A percentile compares a stretch with the other conserved stretches of the same genome.
These are phyloP conservation scores for Parazoanthus swiftii DNA, from an alignment of 92 coral and sea anemone species.

Conservation along the genomic window DNA sequence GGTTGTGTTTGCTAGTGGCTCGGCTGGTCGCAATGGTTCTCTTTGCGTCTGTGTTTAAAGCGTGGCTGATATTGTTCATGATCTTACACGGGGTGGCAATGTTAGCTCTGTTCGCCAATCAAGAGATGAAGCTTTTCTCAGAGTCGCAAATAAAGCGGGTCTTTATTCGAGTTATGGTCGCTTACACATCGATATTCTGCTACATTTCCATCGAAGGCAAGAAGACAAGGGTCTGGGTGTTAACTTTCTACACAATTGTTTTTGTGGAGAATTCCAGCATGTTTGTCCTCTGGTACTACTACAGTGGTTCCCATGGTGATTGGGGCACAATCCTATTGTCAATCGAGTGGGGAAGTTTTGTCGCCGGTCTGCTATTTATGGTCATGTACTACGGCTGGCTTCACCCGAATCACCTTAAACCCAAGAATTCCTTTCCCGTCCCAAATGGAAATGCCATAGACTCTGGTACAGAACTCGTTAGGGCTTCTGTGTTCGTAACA, in stretches of 20 bases:
- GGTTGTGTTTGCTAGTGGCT: constrained; percentile 47
- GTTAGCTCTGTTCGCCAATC: constrained; percentile 23
- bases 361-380: constrained; percentile 41
- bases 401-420: constrained; percentile 38
- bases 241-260: constrained; percentile 36
- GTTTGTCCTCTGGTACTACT: constrained; percentile 34
- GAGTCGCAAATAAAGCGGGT: neutral
- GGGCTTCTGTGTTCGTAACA: constrained; percentile 1
- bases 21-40: constrained; percentile 48
- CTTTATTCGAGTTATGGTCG: constrained; percentile 14
- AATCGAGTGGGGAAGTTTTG: constrained; percentile 50
- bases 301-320: constrained; percentile 14
- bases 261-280: constrained; percentile 50
- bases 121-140: constrained; percentile 14
- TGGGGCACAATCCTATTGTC: constrained; percentile 21
- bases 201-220: constrained; percentile 51
- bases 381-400: constrained; percentile 43
- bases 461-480: neutral
- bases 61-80: constrained; percentile 3
- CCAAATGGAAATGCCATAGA: neutral
- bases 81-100: constrained; percentile 22
- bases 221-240: constrained; percentile 40
- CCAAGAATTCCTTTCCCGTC: neutral
- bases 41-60: constrained; percentile 47
- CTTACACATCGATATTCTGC: constrained; percentile 39